Evolutionary conservation across 2,113 vertebrate genomes (phyloP).

Genomic region (Aramus guarauna): DNA sequence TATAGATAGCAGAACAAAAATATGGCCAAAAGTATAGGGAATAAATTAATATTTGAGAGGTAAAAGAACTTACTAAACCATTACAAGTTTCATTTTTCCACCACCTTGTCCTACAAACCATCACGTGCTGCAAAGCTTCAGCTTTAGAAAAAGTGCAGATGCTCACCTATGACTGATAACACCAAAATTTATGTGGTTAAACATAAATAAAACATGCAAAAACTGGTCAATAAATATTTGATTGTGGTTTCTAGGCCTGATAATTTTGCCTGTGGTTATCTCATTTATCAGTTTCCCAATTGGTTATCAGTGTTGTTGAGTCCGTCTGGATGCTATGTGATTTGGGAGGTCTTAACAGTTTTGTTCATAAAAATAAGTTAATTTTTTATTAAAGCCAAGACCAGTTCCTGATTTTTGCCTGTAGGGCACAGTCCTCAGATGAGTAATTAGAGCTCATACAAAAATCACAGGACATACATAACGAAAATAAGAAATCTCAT

Average conservation of each 20-base stretch:
- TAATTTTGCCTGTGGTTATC: slow-evolving; percentile 43
- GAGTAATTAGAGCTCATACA: background rate
- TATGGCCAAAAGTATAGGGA: background rate
- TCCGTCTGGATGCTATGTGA: background rate
- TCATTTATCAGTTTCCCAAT: slow-evolving; percentile 28
- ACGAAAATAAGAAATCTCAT: background rate
- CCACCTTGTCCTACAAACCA: background rate
- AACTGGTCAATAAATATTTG: slow-evolving; percentile 52
- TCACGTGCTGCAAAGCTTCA: background rate
- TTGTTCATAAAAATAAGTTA: background rate
- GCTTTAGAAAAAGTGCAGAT: background rate
- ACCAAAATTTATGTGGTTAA: background rate
- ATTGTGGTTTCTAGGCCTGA: slow-evolving; percentile 18
- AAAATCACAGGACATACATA: background rate
- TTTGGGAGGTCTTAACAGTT: background rate
- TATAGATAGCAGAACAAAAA: background rate
- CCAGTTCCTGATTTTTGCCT: background rate
- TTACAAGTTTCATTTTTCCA: background rate
- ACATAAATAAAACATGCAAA: slow-evolving; percentile 44
- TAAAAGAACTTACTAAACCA: background rate
- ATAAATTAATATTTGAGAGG: background rate
- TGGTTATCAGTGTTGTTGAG: background rate
- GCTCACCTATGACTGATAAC: background rate
- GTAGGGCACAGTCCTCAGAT: background rate
- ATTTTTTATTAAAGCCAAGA: slow-evolving; percentile 27